phyloP scores from a whole-genome alignment of 2,797 vertebrate genomes.

The Tenualosa ilisha region DNA sequence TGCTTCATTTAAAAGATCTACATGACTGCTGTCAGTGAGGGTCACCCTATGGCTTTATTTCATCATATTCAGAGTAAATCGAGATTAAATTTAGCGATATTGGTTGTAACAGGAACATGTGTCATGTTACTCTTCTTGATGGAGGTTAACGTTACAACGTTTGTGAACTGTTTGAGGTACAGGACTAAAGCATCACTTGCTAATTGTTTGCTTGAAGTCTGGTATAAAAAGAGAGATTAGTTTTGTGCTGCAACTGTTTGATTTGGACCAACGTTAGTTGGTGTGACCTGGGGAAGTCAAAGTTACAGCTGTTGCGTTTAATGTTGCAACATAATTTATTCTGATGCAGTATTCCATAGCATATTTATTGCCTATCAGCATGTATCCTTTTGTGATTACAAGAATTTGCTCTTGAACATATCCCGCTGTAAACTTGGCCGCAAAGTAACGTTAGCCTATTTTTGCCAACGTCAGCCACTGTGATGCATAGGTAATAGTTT shows the following conservation, averaged over 20 bases:
- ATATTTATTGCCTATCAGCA: not conserved
- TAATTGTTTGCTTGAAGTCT: not conserved
- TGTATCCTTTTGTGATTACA: too few relatives aligned
- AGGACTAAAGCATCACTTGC: not conserved
- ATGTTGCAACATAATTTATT: too few relatives aligned
- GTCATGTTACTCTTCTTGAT: not conserved
- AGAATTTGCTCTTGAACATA: too few relatives aligned
- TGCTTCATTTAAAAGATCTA: not conserved
- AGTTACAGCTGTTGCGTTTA: too few relatives aligned
- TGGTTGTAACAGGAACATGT: not conserved
- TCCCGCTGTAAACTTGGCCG: too few relatives aligned
- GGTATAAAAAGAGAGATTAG: not conserved
- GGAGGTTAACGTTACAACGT: not conserved
- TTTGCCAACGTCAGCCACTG: too few relatives aligned
- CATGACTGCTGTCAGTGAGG: not conserved
- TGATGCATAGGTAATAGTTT: too few relatives aligned
- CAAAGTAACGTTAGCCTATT: too few relatives aligned
- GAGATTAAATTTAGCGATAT: not conserved
- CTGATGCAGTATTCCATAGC: too few relatives aligned
- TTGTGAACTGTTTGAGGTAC: not conserved
- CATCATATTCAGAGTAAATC: not conserved
- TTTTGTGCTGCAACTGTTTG: not conserved
- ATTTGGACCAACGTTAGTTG: not conserved
- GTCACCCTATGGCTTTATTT: not conserved
- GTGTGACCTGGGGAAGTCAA: not conserved